Base-by-base conservation (phyloP, 2,113 vertebrate genomes). In the Chloropsis cyanopogon region DNA sequence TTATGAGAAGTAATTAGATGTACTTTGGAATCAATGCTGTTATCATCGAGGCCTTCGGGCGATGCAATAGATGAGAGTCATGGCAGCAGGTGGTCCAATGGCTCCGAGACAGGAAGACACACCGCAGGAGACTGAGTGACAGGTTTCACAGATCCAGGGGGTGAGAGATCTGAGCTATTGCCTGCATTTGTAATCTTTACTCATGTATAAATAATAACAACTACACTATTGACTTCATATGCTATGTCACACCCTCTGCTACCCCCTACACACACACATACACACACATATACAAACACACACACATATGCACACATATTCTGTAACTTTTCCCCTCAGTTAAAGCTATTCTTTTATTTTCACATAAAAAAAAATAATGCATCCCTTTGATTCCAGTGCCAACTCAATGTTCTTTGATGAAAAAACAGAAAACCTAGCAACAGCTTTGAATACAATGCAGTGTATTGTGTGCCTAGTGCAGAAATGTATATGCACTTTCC, bases 1-100 rank as follows among this genome's bases (percentile, higher is more conserved):
- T 99, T 99, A 99, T 99, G 98, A 99, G 99, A 98, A 98, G 98
- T 99, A 99, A 99, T 99, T 99, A 99, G 99, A 99, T 98, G 98
- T 99, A 99, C 99, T 99, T 98, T 98, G 98, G 98, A 99, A 99
- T 99, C 99, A 99, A 99, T 99, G 99, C 98, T 98, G 98, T 98
- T 98, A 98, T 98, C 98, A 98, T 98, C 96, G 98, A 98, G 98
- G 98, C 99, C 98, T 98, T 98, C 98, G 95, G 99, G 98, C 98
- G 93, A 98, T 98, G 98, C 98, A 98, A 97, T 98, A 98, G 99
- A 98, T 98, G 98, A 98, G 98, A 98, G 98, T 97, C 97, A 98
- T 97, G 98, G 98, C 98, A 98, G 98, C 98, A 98, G 98, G 98
- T 98, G 98, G 98, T 98, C 98, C 98, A 98, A 98, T 98, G 98